These are phyloP conservation scores for Bombus difficillimus DNA, from an alignment of 1,140 invertebrate species.

Conservation along the genomic window DNA sequence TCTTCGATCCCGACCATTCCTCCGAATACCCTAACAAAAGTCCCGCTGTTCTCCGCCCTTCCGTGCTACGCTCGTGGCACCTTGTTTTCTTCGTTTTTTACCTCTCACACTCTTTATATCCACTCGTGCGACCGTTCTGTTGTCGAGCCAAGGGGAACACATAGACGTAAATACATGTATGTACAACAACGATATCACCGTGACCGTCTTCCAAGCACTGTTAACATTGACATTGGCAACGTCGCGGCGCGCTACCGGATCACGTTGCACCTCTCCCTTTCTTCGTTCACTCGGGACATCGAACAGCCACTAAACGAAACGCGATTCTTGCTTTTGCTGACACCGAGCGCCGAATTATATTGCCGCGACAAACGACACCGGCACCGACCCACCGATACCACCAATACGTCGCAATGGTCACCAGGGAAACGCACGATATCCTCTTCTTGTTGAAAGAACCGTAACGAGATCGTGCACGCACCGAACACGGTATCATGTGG, in stretches of 20 bases:
- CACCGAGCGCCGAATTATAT: not conserved
- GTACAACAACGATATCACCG: conserved; percentile 23
- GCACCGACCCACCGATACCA: conserved; percentile 2
- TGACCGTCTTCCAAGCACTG: conserved; percentile 35
- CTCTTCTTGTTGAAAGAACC: not conserved
- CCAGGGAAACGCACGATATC: not conserved
- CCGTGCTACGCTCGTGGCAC: not conserved
- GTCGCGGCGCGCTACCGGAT: conserved; percentile 15
- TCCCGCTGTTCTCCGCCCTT: not conserved
- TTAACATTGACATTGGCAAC: conserved; percentile 50
- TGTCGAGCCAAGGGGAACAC: not conserved
- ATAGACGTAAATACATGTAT: not conserved
- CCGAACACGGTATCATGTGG: conserved; percentile 29
- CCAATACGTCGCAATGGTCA: not conserved
- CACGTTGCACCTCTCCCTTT: conserved; percentile 11
- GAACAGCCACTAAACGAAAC: not conserved
- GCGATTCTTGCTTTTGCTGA: not conserved
- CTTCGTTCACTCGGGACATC: not conserved
- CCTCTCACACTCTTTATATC: not conserved
- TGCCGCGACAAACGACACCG: not conserved
- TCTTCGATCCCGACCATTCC: not conserved
- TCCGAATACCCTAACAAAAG: not conserved
- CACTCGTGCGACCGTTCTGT: not conserved
- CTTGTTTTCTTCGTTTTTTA: not conserved
- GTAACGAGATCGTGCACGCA: conserved; percentile 13